Evolutionary conservation across 2,888 invertebrate species (phyloP), one percentile per base, ranked within the genome.

Genomic region (Eremobia ochroleuca): DNA sequence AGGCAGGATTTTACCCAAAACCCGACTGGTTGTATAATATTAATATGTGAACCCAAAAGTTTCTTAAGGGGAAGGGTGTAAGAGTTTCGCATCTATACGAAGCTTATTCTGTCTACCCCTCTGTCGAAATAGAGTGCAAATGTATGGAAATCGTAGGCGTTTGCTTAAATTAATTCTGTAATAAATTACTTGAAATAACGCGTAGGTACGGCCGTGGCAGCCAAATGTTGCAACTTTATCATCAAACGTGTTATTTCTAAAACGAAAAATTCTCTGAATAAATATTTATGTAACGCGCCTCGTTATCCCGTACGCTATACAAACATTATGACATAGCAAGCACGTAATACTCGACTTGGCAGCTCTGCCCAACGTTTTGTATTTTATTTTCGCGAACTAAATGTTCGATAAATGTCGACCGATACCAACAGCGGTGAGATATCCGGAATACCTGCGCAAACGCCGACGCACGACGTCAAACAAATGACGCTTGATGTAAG

Each of bases 361-460:
- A 81, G 67, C 71, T 46, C 49, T 73, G 61, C 73, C 72, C 64
- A 82, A 64, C 64, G 69, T 79, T 76, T 82, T 80, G 73, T 80
- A 85, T 86, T 87, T 87, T 83, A 87, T 83, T 87, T 81, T 71
- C 73, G 76, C 76, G 37, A 73, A 65, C 75, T 61, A 77, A 76
- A 72, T 65, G 66, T 70, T 58, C 77, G 71, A 82, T 81, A 85
- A 85, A 85, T 85, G 82, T 78, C 85, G 74, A 66, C 71, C 34
- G 62, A 62, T 72, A 62, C 68, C 61, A 72, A 74, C 74, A 74
- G 61, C 40, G n/a, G 21, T 15, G 65, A 85, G 72, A 75, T 85
- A 75, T 85, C 85, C 82, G 74, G 78, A 79, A 75, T 77, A 77
- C 64, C 73, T 81, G 66, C 59, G 82, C 67, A 68, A 21, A 79